Evolutionary conservation across 2,113 vertebrate species (phyloP).

Genomic region (Trochalopteron elliotii): DNA sequence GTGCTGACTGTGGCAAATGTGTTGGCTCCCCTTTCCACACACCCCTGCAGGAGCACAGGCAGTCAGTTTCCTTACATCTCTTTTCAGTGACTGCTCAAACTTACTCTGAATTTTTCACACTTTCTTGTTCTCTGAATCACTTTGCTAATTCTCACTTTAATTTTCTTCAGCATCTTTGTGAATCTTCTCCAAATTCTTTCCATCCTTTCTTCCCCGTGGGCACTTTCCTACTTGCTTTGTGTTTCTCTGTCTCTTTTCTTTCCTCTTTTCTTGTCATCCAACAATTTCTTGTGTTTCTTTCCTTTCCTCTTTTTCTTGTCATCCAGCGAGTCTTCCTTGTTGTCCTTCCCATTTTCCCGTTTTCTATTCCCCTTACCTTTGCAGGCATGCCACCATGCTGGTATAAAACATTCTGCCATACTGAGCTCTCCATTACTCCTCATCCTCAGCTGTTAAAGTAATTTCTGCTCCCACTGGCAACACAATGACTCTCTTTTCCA

Average conservation of each 20-base stretch:
- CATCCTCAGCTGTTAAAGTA: neutral
- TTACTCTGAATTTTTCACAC: neutral
- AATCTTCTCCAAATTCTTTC: neutral
- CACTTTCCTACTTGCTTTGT: neutral
- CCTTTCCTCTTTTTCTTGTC: neutral
- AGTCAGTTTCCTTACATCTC: accelerated
- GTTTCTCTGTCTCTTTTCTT: neutral
- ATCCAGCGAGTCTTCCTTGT: neutral
- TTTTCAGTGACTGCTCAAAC: neutral
- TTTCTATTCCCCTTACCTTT: neutral
- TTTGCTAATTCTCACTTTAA: neutral
- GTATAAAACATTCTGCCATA: neutral
- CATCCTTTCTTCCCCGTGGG: neutral
- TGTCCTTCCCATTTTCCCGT: neutral
- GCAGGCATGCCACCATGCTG: neutral
- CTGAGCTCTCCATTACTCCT: neutral
- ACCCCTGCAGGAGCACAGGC: neutral
- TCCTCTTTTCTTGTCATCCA: neutral
- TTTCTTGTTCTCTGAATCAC: neutral
- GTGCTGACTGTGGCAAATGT: accelerated
- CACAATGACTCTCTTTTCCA: neutral
- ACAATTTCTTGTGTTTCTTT: neutral
- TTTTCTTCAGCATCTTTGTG: neutral
- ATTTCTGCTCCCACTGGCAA: neutral
- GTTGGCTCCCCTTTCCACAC: neutral